Evolutionary conservation across 2,888 invertebrate species (phyloP), one percentile per base, ranked within the genome.

Genomic region (Mythimna albipuncta): DNA sequence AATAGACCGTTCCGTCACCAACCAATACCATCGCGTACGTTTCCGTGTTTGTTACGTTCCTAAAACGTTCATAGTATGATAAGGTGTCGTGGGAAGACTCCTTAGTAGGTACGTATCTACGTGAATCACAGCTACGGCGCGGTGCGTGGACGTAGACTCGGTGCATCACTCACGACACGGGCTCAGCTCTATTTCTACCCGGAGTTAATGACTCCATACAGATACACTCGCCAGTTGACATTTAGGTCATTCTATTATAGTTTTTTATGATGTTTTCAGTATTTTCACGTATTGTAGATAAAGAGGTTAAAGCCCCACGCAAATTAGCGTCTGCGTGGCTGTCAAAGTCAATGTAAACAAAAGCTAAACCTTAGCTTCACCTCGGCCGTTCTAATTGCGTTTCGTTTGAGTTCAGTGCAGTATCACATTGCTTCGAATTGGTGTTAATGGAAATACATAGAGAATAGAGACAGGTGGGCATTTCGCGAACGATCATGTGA

Each of bases 131-230:
- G 75, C 81, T 77, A 73, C 77, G 26, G 57, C 67, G 67, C 9
- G 19, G 58, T 47, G 65, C 68, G 68, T 47, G 47, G 47, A 38
- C 44, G 6, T 6, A 11, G 13, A 61, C 65, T 66, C 26, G 63
- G n/a, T 64, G 66, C 58, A 66, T 71, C 62, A n/a, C 21, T 32
- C 72, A 64, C 55, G n/a, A 61, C 32, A 65, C 79, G 47, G 35
- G 72, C 80, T 79, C 83, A 72, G 38, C 85, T 72, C 84, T 95
- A 95, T 95, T 95, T 94, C 89, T 86, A 91, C 80, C 81, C 90
- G 86, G 77, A 72, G 93, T 93, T 94, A 94, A 93, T 94, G 94
- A 94, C 94, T 94, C 89, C 90, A 87, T 87, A 82, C 89, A 85
- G 87, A 89, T 88, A 83, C 89, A 85, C 86, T 85, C 85, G 87